A percentile compares a stretch with the other conserved stretches of the same genome.
phyloP scores from a whole-genome alignment of 2,888 invertebrate genomes.

The Stegana nigrithorax region DNA sequence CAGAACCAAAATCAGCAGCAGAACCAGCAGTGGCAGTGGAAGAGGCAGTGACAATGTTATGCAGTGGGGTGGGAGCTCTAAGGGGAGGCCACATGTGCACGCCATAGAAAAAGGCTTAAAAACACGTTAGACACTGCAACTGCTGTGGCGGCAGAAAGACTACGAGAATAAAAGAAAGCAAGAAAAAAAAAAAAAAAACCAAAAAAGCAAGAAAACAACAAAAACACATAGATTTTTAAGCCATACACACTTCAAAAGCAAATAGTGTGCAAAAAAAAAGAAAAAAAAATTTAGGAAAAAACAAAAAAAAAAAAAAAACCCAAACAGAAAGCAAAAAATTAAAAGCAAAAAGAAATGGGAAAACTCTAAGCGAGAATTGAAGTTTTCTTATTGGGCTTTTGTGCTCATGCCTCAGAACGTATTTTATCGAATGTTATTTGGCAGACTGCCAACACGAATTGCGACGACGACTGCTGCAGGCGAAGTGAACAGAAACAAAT shows the following conservation, averaged over 20 bases:
- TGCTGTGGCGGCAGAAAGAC: not conserved
- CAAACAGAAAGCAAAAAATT: not conserved
- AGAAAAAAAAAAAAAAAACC: not conserved
- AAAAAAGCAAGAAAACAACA: not conserved
- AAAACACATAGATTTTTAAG: not conserved
- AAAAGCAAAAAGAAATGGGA: not conserved
- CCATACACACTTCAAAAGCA: not conserved
- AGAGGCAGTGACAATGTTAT: not conserved
- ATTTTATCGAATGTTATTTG: constrained; percentile 60
- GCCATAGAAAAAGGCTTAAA: constrained; percentile 1
- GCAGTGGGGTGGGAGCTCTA: not conserved
- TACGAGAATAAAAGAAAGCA: not conserved
- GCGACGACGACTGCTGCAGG: too few species aligned
- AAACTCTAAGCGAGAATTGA: constrained; percentile 14
- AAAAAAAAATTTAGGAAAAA: not conserved
- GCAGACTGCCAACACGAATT: constrained; percentile 39
- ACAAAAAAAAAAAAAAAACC: not conserved
- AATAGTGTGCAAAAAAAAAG: not conserved
- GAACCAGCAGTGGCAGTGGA: not conserved
- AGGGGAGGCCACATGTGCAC: not conserved
- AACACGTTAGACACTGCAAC: constrained; percentile 6
- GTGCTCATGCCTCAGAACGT: constrained; percentile 55
- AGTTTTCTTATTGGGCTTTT: constrained; percentile 59
- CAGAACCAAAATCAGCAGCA: constrained; percentile 24
- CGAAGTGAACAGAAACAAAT: too few species aligned